Evolutionary conservation across 2,797 vertebrate genomes (phyloP).

Genomic region (Serranus cabrilla): DNA sequence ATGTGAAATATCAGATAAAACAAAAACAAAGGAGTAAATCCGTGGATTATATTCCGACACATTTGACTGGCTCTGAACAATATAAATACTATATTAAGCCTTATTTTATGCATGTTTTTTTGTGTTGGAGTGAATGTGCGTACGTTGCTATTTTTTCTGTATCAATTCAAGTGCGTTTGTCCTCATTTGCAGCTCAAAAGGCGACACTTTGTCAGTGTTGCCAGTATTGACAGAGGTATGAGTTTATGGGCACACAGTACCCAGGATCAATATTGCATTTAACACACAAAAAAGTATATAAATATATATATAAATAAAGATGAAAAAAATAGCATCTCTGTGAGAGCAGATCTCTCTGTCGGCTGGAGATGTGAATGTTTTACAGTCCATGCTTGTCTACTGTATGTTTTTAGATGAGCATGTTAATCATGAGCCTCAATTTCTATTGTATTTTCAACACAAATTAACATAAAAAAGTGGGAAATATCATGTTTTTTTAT

Average conservation of each 20-base stretch:
- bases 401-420: conserved; percentile 78
- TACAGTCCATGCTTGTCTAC: conserved; percentile 76
- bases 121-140: conserved; percentile 77
- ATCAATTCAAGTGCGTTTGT: conserved; percentile 69
- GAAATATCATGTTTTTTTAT: conserved; percentile 35
- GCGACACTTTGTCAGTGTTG: conserved; percentile 61
- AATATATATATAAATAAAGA: conserved; percentile 49
- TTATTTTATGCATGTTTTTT: conserved; percentile 82
- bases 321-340: conserved; percentile 55
- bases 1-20: conserved; percentile 57
- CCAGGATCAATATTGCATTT: conserved; percentile 60
- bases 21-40: conserved; percentile 52
- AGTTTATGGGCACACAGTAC: conserved; percentile 59
- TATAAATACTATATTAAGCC: conserved; percentile 81
- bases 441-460: conserved; percentile 60
- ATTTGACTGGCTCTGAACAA: conserved; percentile 72
- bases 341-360: conserved; percentile 53
- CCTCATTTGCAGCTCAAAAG: conserved; percentile 74
- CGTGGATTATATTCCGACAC: conserved; percentile 46
- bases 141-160: conserved; percentile 70
- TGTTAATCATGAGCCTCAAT: conserved; percentile 77
- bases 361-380: conserved; percentile 70
- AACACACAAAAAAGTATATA: conserved; percentile 57
- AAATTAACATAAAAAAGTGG: conserved; percentile 36
- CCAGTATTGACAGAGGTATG: conserved; percentile 58